These are phyloP conservation scores for Astyanax mexicanus DNA, from an alignment of 2,797 vertebrate species.

Conservation along the genomic window DNA sequence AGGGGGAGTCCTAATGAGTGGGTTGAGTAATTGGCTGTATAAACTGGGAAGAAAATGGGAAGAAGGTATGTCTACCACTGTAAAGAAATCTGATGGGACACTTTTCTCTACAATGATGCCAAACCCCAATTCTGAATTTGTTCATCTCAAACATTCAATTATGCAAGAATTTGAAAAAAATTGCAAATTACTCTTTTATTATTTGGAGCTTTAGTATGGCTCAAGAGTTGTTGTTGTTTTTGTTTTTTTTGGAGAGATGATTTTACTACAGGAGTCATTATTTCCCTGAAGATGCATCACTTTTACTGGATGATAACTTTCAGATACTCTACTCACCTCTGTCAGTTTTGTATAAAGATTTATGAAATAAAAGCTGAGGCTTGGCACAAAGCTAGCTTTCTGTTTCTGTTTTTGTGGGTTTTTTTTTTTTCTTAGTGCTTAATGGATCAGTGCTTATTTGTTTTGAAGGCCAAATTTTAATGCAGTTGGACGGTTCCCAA, in stretches of 20 bases:
- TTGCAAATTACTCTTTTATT: neutral
- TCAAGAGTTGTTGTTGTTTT: too few relatives aligned
- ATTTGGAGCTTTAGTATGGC: too few relatives aligned
- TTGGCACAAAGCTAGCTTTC: neutral
- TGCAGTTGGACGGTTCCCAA: constrained; percentile 63
- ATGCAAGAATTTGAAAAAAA: too few relatives aligned
- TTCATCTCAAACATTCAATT: too few relatives aligned
- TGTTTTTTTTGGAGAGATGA: neutral
- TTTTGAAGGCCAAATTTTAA: constrained; percentile 55
- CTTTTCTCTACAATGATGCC: too few relatives aligned
- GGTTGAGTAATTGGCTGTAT: too few relatives aligned
- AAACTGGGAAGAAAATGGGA: too few relatives aligned
- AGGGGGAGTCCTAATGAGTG: too few relatives aligned
- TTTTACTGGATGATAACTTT: neutral
- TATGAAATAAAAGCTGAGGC: neutral
- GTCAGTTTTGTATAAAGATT: neutral
- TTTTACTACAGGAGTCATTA: neutral
- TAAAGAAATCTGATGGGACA: too few relatives aligned
- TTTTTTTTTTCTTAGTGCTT: constrained; percentile 1
- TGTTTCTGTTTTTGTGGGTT: neutral
- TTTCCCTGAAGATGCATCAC: neutral
- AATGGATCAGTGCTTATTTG: constrained; percentile 53
- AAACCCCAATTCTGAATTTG: too few relatives aligned
- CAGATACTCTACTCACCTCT: neutral
- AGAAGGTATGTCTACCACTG: too few relatives aligned